Evolutionary conservation across 2,797 vertebrate species (phyloP).

Genomic region (Pangasius mekongensis): DNA sequence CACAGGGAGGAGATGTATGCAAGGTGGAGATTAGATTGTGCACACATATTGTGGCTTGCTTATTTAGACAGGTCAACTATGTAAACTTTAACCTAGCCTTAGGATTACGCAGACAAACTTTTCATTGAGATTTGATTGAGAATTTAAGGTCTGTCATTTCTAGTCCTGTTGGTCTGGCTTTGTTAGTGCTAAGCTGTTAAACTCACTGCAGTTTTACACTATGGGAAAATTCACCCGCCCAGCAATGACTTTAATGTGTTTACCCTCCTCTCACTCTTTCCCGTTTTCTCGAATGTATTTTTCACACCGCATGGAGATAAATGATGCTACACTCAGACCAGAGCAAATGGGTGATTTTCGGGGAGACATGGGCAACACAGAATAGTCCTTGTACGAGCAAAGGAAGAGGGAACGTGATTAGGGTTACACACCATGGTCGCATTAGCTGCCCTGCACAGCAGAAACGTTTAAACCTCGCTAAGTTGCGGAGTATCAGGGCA

Average conservation of each 20-base stretch:
- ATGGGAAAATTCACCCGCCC: constrained; percentile 12
- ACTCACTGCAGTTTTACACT: neutral
- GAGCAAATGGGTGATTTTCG: constrained; percentile 59
- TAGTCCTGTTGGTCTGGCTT: neutral
- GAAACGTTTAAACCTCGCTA: constrained; percentile 37
- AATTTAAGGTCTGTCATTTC: constrained; percentile 13
- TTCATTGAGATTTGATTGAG: neutral
- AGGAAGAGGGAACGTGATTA: constrained; percentile 48
- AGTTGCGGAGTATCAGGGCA: constrained; percentile 34
- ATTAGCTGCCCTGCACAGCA: constrained; percentile 33
- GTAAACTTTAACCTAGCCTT: neutral
- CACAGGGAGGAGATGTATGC: constrained; percentile 5
- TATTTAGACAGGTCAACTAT: neutral
- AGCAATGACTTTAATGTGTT: neutral
- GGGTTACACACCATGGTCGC: constrained; percentile 39
- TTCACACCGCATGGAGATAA: constrained; percentile 63
- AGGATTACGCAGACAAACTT: neutral
- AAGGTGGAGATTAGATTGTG: neutral
- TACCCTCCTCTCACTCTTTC: neutral
- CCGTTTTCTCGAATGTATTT: constrained; percentile 56
- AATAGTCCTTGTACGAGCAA: constrained; percentile 30
- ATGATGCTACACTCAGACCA: constrained; percentile 54
- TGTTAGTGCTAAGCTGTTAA: constrained; percentile 19
- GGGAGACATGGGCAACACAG: constrained; percentile 61
- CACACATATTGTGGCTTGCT: neutral